phyloP scores from a whole-genome alignment of 2,797 vertebrate species.

The Pseudocheirus occidentalis region DNA sequence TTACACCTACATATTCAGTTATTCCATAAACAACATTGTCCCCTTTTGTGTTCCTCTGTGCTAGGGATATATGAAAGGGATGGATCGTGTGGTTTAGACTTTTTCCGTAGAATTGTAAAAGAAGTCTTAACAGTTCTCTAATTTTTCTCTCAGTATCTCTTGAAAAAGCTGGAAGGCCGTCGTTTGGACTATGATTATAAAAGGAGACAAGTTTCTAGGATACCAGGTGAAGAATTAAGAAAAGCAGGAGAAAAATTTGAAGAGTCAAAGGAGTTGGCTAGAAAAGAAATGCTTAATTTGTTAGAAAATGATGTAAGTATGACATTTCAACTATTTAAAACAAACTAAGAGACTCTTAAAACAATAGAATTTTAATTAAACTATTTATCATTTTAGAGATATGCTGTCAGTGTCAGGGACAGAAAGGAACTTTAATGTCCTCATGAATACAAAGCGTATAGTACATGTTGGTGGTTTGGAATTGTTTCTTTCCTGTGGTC shows the following conservation, averaged over 20 bases:
- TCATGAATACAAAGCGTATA: background rate
- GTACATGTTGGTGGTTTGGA: background rate
- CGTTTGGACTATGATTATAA: conserved; percentile 97
- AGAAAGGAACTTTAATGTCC: background rate
- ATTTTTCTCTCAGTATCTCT: conserved; percentile 88
- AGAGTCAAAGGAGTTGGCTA: conserved; percentile 95
- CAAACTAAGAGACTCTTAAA: conserved; percentile 20
- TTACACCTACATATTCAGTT: background rate
- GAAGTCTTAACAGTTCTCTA: background rate
- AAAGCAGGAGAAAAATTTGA: conserved; percentile 97
- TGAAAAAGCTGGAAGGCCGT: conserved; percentile 96
- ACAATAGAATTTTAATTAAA: background rate
- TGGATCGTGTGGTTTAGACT: background rate
- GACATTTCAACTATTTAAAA: conserved; percentile 33
- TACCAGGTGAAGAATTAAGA: conserved; percentile 92
- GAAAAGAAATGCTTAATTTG: conserved; percentile 98
- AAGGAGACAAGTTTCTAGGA: conserved; percentile 93
- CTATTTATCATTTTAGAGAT: background rate
- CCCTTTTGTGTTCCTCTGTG: background rate
- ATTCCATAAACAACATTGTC: background rate
- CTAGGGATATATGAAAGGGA: background rate
- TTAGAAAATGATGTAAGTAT: conserved; percentile 95
- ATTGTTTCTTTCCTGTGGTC: background rate
- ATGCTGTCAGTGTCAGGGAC: background rate
- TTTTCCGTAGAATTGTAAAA: background rate